Percentiles rank a stretch among this genome's conserved stretches.
phyloP scores from a whole-genome alignment of 1,140 invertebrate genomes.

The Campoletis sonorensis region DNA sequence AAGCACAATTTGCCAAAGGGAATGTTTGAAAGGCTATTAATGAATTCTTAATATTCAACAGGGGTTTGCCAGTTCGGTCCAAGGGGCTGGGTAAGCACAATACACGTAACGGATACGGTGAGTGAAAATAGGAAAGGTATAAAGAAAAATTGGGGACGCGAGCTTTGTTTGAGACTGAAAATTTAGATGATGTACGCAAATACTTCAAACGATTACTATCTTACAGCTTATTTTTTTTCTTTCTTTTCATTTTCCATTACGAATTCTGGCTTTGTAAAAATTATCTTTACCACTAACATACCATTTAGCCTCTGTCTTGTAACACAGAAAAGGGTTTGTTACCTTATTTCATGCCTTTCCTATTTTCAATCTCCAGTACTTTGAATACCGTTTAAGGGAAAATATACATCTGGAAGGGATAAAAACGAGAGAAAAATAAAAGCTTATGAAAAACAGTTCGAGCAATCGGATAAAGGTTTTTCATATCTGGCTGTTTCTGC shows the following conservation, averaged over 20 bases:
- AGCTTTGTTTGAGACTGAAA: neutral
- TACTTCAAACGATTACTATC: neutral
- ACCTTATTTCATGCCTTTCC: slow-evolving; percentile 61
- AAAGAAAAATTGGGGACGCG: neutral
- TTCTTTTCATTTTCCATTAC: neutral
- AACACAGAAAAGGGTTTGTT: slow-evolving; percentile 39
- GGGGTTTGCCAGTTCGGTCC: slow-evolving; percentile 66
- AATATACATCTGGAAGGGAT: neutral
- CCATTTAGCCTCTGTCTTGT: slow-evolving; percentile 31
- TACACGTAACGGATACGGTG: slow-evolving; percentile 53
- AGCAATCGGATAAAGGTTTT: too few species aligned
- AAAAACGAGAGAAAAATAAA: too few species aligned
- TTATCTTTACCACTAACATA: slow-evolving; percentile 5
- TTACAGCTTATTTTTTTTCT: neutral
- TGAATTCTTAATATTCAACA: slow-evolving; percentile 49
- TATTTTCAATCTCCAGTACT: slow-evolving; percentile 62
- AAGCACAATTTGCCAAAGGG: slow-evolving; percentile 9
- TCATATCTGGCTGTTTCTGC: too few species aligned
- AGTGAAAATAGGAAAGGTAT: slow-evolving; percentile 63
- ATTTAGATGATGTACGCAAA: neutral
- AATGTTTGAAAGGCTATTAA: slow-evolving; percentile 19
- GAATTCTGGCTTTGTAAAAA: neutral
- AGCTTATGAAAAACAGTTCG: too few species aligned
- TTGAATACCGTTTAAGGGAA: slow-evolving; percentile 32
- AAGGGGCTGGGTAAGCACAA: slow-evolving; percentile 67